These are phyloP conservation scores for Poecile atricapillus DNA, from an alignment of 2,113 vertebrate species.

Conservation along the genomic window DNA sequence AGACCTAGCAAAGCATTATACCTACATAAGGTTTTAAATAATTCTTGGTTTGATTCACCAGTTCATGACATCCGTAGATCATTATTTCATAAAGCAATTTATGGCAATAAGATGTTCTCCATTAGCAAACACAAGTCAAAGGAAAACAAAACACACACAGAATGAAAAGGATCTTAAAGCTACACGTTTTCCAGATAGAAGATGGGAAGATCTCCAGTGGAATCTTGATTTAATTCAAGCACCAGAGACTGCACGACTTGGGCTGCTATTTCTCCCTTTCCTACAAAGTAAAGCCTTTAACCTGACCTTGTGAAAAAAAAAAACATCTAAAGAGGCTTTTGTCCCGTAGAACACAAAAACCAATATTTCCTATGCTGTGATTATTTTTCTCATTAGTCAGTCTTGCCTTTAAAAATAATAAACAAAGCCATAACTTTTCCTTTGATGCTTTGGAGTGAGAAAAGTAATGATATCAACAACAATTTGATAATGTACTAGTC, in stretches of 20 bases:
- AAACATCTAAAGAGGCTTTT: background rate
- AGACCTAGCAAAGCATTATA: background rate
- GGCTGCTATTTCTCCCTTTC: background rate
- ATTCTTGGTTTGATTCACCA: background rate
- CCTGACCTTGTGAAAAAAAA: background rate
- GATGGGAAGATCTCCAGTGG: conserved; percentile 37
- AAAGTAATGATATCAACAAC: background rate
- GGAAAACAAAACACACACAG: background rate
- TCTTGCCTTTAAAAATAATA: conserved; percentile 7
- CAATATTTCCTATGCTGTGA: background rate
- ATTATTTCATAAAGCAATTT: background rate
- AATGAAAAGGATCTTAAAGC: conserved; percentile 35
- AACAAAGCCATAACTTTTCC: background rate
- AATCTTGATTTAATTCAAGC: conserved; percentile 56
- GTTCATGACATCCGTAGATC: background rate
- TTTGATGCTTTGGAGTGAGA: conserved; percentile 6
- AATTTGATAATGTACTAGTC: background rate
- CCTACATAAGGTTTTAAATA: background rate
- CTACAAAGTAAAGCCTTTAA: background rate
- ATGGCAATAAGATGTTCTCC: background rate
- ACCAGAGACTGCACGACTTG: background rate
- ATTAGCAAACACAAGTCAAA: conserved; percentile 23
- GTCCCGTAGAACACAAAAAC: background rate
- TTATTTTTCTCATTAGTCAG: conserved; percentile 14
- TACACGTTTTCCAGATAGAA: conserved; percentile 16